A percentile compares a stretch with the other conserved stretches of the same genome.
Conservation (phyloP, 2,113 vertebrate genomes). For the Miniopterus natalensis region DNA sequence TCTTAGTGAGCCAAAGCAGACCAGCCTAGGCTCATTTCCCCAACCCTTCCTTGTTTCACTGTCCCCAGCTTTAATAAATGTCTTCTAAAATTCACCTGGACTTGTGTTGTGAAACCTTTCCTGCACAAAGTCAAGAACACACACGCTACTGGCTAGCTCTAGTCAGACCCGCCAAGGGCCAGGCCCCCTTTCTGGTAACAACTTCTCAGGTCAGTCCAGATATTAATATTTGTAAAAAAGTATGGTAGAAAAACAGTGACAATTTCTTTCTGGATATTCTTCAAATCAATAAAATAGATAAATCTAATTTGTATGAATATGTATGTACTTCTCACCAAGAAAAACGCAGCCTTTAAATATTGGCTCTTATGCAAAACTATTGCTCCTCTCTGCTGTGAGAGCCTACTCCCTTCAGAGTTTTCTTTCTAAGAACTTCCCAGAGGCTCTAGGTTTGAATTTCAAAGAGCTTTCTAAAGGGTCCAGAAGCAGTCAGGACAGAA, state of each 20-base stretch:
- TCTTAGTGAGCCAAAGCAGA: too few species aligned
- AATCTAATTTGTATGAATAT: neutral
- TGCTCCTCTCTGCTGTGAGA: neutral
- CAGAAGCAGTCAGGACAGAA: neutral
- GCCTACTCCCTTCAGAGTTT: neutral
- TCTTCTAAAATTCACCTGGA: too few species aligned
- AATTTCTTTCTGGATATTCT: neutral
- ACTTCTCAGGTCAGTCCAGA: neutral
- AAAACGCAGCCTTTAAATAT: neutral
- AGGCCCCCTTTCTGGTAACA: too few species aligned
- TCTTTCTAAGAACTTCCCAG: conserved; percentile 15
- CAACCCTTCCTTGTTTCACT: too few species aligned
- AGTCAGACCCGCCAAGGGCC: too few species aligned
- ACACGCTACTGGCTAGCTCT: too few species aligned
- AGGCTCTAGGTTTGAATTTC: conserved; percentile 15
- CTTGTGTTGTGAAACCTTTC: too few species aligned
- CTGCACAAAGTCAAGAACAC: too few species aligned
- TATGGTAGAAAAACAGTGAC: neutral
- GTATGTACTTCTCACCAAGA: neutral
- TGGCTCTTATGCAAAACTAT: neutral
- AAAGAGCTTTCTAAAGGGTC: neutral
- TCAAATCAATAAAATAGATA: neutral
- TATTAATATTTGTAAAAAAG: neutral
- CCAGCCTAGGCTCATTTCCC: too few species aligned
- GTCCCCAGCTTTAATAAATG: too few species aligned